These are phyloP conservation scores for Patella ulyssiponensis DNA, from an alignment of 2,888 invertebrate genomes.

Conservation along the genomic window DNA sequence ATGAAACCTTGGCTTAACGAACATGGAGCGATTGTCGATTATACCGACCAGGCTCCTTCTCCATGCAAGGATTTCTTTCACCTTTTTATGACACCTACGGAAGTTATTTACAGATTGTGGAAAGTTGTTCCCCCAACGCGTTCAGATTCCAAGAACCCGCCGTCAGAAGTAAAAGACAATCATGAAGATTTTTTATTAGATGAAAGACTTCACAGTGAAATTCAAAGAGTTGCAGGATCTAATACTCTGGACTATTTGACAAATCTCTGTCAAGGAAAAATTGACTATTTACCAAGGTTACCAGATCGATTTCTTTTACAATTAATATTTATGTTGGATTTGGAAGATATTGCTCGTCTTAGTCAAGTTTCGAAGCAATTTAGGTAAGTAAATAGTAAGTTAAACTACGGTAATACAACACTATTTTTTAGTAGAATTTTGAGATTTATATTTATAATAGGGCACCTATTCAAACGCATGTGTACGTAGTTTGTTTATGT, in stretches of 20 bases:
- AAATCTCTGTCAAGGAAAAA: slow-evolving; percentile 53
- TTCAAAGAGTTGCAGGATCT: slow-evolving; percentile 60
- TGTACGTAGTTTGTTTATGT: too few species aligned
- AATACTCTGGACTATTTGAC: slow-evolving; percentile 57
- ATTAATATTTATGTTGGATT: slow-evolving; percentile 61
- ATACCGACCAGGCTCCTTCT: slow-evolving; percentile 47
- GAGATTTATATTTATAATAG: too few species aligned
- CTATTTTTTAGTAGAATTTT: too few species aligned
- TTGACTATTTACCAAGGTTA: slow-evolving; percentile 65
- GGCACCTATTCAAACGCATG: too few species aligned
- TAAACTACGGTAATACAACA: too few species aligned
- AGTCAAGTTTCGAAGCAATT: slow-evolving; percentile 59
- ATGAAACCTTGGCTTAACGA: slow-evolving; percentile 46
- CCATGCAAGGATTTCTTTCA: slow-evolving; percentile 68
- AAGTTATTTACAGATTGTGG: slow-evolving; percentile 66
- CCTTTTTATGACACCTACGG: slow-evolving; percentile 52
- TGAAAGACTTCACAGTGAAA: slow-evolving; percentile 65
- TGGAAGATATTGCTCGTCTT: slow-evolving; percentile 65
- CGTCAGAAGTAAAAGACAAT: slow-evolving; percentile 51
- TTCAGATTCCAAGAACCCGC: slow-evolving; percentile 53
- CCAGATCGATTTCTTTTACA: slow-evolving; percentile 53
- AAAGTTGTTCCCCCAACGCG: slow-evolving; percentile 66
- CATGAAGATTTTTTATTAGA: slow-evolving; percentile 66
- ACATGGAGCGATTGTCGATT: slow-evolving; percentile 52
- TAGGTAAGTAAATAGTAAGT: slow-evolving; percentile 58